Evolutionary conservation across 1,140 invertebrate species (phyloP), one percentile per base, ranked within the genome.

Genomic region (Caenorhabditis tropicalis): DNA sequence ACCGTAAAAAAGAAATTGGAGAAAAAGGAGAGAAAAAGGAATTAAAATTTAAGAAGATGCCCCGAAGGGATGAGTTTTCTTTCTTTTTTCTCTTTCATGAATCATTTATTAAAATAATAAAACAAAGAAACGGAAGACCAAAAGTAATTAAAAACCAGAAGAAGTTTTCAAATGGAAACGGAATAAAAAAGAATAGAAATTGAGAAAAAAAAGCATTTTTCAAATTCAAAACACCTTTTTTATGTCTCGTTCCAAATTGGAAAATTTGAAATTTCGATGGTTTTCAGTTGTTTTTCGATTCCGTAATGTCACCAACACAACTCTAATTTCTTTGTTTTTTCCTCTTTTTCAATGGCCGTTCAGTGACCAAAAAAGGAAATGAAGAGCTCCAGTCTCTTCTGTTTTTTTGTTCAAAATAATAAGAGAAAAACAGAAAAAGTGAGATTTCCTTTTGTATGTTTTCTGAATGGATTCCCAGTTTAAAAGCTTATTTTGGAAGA

Each of bases 31-130:
- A 53, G 24, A 15, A 39, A 27, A 51, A 39, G 7, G 5, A 56
- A 56, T 56, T 81, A 29, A 81, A 58, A 58, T 58, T 58, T 58
- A 33, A n/a, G n/a, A n/a, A 74, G 65, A 74, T 74, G 36, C 36
- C 65, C 60, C 24, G 36, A 74, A 43, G 65, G 65, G 7, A 74
- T 36, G 65, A 74, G 36, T 74, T 46, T 12, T 43, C 39, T 43
- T 12, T 43, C 39, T 43, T 12, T 5, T 43, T 43, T 43, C 12
- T 36, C 9, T 46, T 74, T 74, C 33, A 43, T 74, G 33, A 74
- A 74, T 74, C 65, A 74, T 74, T 74, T 74, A 65, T 65, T 7
- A 21, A 65, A 65, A 65, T 36, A 36, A 65, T 36, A 16, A 65
- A 51, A 65, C 16, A n/a, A 39, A n/a, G 21, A 65, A 33, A 15